Base-by-base conservation (phyloP, 35 echinoderm and acorn worm species). In the Ptychodera flava region DNA sequence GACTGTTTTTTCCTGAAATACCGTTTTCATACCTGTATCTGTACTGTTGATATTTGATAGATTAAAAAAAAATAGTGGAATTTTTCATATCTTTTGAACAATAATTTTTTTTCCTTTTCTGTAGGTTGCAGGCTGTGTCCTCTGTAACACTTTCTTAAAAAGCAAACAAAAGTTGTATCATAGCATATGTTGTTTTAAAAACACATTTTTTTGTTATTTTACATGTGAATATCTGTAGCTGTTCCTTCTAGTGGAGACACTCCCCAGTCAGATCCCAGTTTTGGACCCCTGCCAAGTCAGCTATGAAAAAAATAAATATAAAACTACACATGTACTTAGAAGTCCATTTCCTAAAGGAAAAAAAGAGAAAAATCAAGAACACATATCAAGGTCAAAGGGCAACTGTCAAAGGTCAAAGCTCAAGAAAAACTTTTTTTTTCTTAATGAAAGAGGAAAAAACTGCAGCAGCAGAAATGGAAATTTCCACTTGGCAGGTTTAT, bases 21-120 rank as follows among this genome's bases (percentile, higher is more conserved):
- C 45, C 22, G 45, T 12, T 64, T 64, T 64, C 45, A 64, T 64
- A 64, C 45, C 6, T 64, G 45, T n/a, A n/a, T 64, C 45, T 64
- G 45, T 64, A 22, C 6, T 64, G 45, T 64, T 22, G 45, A 12
- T 22, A 6, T 64, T 64, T 64, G 45, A 64, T 64, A 64, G 45
- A 64, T 64, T 64, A 64, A 64, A 64, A 64, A 64, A 64, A 64
- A 64, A 64, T 64, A 64, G 45, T 64, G 45, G 45, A 64, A 64
- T 64, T 64, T 64, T 64, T 64, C 45, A 64, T 64, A 64, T 64
- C 45, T 64, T 64, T 64, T 64, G 45, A 64, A 64, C 45, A 22
- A 64, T 64, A 64, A 64, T 6, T 64, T 64, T n/a, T n/a, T 64
- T 64, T 64, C 45, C 6, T 64, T 64, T 64, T 64, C 45, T 22